phyloP scores from a whole-genome alignment of 2,888 invertebrate genomes.

The Dinocampus coccinellae region DNA sequence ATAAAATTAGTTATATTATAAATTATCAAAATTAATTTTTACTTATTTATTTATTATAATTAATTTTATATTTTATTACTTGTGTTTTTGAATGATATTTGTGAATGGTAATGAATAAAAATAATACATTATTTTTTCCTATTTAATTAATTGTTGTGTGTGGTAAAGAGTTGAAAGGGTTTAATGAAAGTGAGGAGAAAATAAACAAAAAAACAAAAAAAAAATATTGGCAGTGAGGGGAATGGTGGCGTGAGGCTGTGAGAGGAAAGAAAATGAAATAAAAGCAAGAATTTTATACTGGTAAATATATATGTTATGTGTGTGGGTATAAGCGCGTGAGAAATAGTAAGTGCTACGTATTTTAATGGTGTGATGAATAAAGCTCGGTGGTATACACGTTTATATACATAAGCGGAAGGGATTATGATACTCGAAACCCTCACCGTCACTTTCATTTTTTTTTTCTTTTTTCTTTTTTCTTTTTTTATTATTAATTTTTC shows the following conservation, averaged over 20 bases:
- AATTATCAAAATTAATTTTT: no score
- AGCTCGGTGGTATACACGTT: slow-evolving; percentile 13
- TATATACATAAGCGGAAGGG: slow-evolving; percentile 5
- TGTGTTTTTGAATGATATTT: no score
- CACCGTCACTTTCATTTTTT: background rate
- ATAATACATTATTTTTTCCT: no score
- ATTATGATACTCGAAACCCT: slow-evolving; percentile 13
- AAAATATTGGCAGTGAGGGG: background rate
- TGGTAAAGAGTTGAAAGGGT: background rate
- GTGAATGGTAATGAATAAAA: no score
- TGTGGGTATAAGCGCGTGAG: slow-evolving; percentile 31
- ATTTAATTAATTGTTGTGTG: no score
- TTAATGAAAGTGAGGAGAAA: background rate
- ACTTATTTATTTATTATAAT: no score
- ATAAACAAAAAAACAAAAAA: no score
- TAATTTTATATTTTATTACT: no score
- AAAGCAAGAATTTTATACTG: background rate
- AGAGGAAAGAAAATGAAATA: slow-evolving; percentile 11
- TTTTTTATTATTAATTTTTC: background rate
- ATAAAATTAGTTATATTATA: no score
- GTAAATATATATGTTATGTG: slow-evolving; percentile 10
- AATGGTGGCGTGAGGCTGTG: background rate
- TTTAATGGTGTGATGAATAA: slow-evolving; percentile 24
- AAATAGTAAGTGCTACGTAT: slow-evolving; percentile 32
- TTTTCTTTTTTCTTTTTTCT: background rate